Conservation (phyloP, 2,888 invertebrate genomes). For the Cephus sareptanus region DNA sequence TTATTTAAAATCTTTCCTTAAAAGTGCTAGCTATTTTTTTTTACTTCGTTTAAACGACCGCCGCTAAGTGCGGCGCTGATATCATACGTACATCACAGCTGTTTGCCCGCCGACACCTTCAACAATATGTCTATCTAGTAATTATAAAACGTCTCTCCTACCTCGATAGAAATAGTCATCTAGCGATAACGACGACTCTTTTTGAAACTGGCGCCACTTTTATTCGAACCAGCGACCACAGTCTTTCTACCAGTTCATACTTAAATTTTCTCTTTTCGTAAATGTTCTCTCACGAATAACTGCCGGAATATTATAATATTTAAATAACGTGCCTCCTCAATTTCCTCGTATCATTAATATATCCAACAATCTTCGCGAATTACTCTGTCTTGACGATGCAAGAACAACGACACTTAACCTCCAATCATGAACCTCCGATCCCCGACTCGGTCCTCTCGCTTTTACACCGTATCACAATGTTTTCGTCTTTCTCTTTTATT, state of each 20-base stretch:
- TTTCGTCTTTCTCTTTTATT: neutral
- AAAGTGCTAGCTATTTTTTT: conserved; percentile 8
- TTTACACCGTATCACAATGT: neutral
- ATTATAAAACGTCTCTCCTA: conserved; percentile 4
- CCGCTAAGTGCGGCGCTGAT: conserved; percentile 4
- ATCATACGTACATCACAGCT: conserved; percentile 20
- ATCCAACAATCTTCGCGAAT: neutral
- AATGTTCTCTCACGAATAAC: neutral
- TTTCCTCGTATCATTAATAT: neutral
- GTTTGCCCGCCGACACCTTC: conserved; percentile 19
- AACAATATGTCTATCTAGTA: conserved; percentile 7
- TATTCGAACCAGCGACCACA: neutral
- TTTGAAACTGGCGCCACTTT: neutral
- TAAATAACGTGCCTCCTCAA: neutral
- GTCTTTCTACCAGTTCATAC: neutral
- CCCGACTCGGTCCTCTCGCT: neutral
- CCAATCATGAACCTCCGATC: neutral
- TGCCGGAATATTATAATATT: neutral
- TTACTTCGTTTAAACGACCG: neutral
- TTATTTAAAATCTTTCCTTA: conserved; percentile 1
- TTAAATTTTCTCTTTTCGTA: neutral
- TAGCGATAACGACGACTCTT: neutral
- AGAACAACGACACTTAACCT: neutral
- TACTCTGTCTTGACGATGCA: neutral
- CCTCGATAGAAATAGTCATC: neutral